These are phyloP conservation scores for Austrolebias charrua DNA, from an alignment of 2,797 vertebrate species.

Conservation along the genomic window DNA sequence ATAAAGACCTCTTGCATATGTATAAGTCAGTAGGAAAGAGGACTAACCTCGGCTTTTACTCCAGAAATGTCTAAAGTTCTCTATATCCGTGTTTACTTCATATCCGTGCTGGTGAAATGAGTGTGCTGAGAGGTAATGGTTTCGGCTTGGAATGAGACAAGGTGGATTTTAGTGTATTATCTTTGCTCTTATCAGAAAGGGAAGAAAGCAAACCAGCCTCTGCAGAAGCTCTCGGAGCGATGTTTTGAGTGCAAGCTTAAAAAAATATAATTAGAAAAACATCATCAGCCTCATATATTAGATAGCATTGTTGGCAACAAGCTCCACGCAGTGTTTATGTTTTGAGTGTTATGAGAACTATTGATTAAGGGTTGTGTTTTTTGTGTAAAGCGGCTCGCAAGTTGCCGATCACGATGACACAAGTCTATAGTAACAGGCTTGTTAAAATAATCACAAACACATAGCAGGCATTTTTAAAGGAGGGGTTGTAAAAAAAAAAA, in stretches of 20 bases:
- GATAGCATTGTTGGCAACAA: conserved; percentile 55
- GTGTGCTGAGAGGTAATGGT: conserved; percentile 35
- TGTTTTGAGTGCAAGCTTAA: conserved; percentile 39
- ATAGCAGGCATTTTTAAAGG: conserved; percentile 19
- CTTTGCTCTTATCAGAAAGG: conserved; percentile 44
- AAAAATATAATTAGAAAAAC: conserved; percentile 59
- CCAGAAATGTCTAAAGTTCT: conserved; percentile 54
- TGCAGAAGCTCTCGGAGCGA: conserved; percentile 30
- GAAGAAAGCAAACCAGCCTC: conserved; percentile 33
- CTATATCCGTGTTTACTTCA: conserved; percentile 40
- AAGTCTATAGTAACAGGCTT: conserved; percentile 30
- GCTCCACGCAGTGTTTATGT: conserved; percentile 34
- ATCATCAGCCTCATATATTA: conserved; percentile 53
- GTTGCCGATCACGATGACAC: conserved; percentile 41
- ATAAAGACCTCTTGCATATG: conserved; percentile 75
- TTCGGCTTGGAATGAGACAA: conserved; percentile 41
- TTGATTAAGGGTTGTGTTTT: conserved; percentile 55
- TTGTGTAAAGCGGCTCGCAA: conserved; percentile 38
- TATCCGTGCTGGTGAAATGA: conserved; percentile 53
- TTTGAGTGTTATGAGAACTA: conserved; percentile 52
- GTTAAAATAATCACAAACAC: conserved; percentile 22
- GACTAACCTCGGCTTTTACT: conserved; percentile 73
- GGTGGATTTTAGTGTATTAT: conserved; percentile 44
- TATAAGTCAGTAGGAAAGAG: conserved; percentile 68
- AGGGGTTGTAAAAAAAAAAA: conserved; percentile 15